Evolutionary conservation across 2,888 invertebrate genomes (phyloP).

Genomic region (Drosophila hamatofila): DNA sequence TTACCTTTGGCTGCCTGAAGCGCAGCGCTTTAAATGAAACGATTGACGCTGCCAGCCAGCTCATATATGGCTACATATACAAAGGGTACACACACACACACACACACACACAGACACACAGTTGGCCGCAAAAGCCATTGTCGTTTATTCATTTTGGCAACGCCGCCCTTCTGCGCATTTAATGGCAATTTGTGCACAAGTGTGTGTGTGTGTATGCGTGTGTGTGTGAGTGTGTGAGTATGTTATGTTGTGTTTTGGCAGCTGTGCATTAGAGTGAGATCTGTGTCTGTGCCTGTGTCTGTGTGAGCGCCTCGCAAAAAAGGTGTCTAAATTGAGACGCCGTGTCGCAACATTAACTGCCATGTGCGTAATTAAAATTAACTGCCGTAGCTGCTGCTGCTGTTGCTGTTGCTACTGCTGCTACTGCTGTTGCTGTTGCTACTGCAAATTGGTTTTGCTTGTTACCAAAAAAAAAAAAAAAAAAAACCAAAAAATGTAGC

Average conservation of each 20-base stretch:
- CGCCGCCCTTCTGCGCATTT: constrained; percentile 59
- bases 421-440: constrained; percentile 12
- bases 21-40: constrained; percentile 65
- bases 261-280: constrained; percentile 5
- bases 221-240: constrained; percentile 12
- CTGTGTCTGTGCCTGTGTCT: not conserved
- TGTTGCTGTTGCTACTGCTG: constrained; percentile 15
- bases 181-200: constrained; percentile 70
- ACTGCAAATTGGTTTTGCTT: constrained; percentile 77
- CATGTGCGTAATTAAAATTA: constrained; percentile 80
- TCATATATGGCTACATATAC: constrained; percentile 34
- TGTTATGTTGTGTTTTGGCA: constrained; percentile 18
- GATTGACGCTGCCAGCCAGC: constrained; percentile 64
- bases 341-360: constrained; percentile 76
- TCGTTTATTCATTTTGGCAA: constrained; percentile 69
- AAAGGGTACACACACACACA: constrained; percentile 5
- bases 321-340: constrained; percentile 79
- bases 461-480: constrained; percentile 51
- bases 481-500: not conserved
- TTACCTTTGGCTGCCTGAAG: constrained; percentile 58
- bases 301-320: constrained; percentile 49
- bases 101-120: constrained; percentile 27
- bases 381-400: constrained; percentile 56
- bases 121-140: constrained; percentile 67
- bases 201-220: constrained; percentile 13